Conservation (phyloP, 2,888 invertebrate species). For the Atethmia centrago region DNA sequence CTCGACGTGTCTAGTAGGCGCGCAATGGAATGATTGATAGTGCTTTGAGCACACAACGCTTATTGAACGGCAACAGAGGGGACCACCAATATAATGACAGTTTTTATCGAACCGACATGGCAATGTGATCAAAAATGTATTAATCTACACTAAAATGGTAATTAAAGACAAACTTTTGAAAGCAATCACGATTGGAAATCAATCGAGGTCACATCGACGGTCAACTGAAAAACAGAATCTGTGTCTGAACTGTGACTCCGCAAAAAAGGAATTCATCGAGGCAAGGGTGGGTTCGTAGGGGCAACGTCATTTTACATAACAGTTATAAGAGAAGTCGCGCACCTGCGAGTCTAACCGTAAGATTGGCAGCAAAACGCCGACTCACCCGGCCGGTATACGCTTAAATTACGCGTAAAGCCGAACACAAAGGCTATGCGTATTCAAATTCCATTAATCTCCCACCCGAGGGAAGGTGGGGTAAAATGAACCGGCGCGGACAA, state of each 20-base stretch:
- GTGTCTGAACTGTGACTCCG: slow-evolving; percentile 69
- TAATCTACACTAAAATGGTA: slow-evolving; percentile 69
- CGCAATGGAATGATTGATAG: slow-evolving; percentile 87
- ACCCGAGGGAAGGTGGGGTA: slow-evolving; percentile 87
- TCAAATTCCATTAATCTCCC: slow-evolving; percentile 91
- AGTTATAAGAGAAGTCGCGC: slow-evolving; percentile 76
- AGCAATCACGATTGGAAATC: slow-evolving; percentile 64
- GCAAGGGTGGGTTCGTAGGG: slow-evolving; percentile 38
- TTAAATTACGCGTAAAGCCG: slow-evolving; percentile 90
- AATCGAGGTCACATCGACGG: slow-evolving; percentile 61
- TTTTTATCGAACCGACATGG: slow-evolving; percentile 71
- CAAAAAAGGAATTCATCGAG: slow-evolving; percentile 53
- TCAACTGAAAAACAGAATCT: slow-evolving; percentile 38
- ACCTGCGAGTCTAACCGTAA: slow-evolving; percentile 82
- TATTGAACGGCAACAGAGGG: slow-evolving; percentile 82
- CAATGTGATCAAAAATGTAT: slow-evolving; percentile 78
- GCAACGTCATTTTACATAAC: slow-evolving; percentile 78
- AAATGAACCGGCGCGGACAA: slow-evolving; percentile 90
- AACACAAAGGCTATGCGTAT: slow-evolving; percentile 90
- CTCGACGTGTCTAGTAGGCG: slow-evolving; percentile 80
- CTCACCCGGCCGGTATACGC: slow-evolving; percentile 87
- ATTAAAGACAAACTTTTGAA: slow-evolving; percentile 67
- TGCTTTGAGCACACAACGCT: slow-evolving; percentile 85
- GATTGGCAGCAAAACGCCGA: slow-evolving; percentile 85
- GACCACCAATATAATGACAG: slow-evolving; percentile 77